These are phyloP conservation scores for Archilochus colubris DNA, from an alignment of 2,113 vertebrate genomes.

Conservation along the genomic window DNA sequence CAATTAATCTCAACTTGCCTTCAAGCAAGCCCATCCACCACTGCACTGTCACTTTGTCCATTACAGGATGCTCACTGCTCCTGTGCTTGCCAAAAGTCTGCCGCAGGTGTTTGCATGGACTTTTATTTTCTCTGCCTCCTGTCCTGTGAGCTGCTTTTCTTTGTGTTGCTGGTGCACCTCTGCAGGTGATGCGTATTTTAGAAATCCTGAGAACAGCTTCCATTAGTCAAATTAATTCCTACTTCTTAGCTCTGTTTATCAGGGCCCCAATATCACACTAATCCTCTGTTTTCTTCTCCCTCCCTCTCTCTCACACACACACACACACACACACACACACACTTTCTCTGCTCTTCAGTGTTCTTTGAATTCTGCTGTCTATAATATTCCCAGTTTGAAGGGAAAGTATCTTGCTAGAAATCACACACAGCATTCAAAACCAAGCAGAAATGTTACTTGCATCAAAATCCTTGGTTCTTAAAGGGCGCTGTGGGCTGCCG, in stretches of 20 bases:
- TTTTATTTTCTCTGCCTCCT: not conserved
- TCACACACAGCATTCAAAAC: not conserved
- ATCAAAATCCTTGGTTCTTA: constrained; percentile 35
- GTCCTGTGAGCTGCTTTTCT: constrained; percentile 5
- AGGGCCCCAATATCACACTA: not conserved
- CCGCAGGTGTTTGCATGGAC: not conserved
- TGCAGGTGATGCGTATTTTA: constrained; percentile 19
- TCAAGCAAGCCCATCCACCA: not conserved
- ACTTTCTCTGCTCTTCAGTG: not conserved
- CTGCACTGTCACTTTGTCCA: not conserved
- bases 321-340: not conserved
- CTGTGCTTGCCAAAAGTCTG: not conserved
- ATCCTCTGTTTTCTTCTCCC: not conserved
- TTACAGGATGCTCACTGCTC: not conserved
- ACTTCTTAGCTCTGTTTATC: not conserved
- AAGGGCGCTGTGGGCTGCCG: constrained; percentile 19
- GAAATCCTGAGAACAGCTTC: constrained; percentile 14
- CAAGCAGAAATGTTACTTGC: not conserved
- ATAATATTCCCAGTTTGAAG: not conserved
- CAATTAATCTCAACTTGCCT: not conserved
- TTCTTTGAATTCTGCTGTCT: constrained; percentile 3
- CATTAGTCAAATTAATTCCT: constrained; percentile 11
- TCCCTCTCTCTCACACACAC: not conserved
- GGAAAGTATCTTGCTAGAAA: not conserved
- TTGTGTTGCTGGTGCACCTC: constrained; percentile 6